These are phyloP conservation scores for Cyrtodaria siliqua DNA, from an alignment of 2,888 invertebrate species.

Conservation along the genomic window DNA sequence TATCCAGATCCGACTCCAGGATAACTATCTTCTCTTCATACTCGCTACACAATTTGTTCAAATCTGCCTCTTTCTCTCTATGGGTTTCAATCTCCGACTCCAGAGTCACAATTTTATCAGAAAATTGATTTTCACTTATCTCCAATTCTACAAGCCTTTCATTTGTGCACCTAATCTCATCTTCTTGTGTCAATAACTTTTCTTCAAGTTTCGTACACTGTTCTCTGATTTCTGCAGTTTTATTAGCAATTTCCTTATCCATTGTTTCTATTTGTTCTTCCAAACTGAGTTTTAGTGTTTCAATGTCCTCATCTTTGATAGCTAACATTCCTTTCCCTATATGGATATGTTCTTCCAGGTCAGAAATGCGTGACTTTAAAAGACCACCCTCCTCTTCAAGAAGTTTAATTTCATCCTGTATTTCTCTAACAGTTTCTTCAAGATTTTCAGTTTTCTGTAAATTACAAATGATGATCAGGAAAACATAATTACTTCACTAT, in stretches of 20 bases:
- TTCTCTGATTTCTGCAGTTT: constrained; percentile 34
- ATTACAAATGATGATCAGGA: too few species aligned
- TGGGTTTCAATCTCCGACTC: constrained; percentile 31
- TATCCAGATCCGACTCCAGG: constrained; percentile 21
- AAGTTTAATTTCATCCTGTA: neutral
- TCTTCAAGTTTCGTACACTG: too few species aligned
- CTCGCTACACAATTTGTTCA: constrained; percentile 28
- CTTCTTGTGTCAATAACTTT: constrained; percentile 10
- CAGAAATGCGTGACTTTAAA: constrained; percentile 7
- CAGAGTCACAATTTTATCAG: constrained; percentile 26
- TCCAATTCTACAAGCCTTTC: neutral
- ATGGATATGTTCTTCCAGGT: constrained; percentile 32
- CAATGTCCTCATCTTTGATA: constrained; percentile 28
- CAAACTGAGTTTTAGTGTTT: constrained; percentile 5
- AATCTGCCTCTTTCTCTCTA: constrained; percentile 19
- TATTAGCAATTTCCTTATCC: constrained; percentile 32
- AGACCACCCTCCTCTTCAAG: constrained; percentile 20
- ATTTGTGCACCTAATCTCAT: neutral
- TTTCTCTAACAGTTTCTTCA: constrained; percentile 8
- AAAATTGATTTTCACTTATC: constrained; percentile 1
- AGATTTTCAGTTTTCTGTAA: constrained; percentile 1
- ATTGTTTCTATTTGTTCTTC: constrained; percentile 18
- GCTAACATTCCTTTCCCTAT: constrained; percentile 29
- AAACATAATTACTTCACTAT: too few species aligned
- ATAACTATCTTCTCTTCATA: constrained; percentile 33